A percentile compares a stretch with the other conserved stretches of the same genome.
Evolutionary conservation across 2,113 vertebrate genomes (phyloP).

Genomic region (Dicerorhinus sumatrensis): DNA sequence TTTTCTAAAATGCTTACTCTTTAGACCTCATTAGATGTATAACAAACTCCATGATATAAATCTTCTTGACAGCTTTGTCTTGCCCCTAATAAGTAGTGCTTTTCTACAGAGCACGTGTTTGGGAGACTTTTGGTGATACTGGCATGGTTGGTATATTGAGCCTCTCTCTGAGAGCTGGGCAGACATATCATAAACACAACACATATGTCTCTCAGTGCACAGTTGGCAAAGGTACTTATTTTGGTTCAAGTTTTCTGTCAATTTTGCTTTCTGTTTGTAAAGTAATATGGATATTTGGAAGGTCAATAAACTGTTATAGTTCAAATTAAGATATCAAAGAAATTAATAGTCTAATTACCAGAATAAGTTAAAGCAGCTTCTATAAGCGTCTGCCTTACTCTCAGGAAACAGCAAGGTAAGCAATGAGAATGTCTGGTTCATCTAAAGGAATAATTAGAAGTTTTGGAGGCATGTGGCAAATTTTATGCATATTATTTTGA

Average conservation of each 20-base stretch:
- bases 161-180: not conserved
- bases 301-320: not conserved
- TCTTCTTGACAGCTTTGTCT: constrained; percentile 44
- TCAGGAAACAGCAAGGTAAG: not conserved
- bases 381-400: not conserved
- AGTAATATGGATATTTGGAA: not conserved
- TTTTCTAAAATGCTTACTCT: constrained; percentile 39
- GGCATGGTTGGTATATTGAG: not conserved
- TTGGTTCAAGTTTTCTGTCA: constrained; percentile 37
- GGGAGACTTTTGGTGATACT: not conserved
- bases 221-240: not conserved
- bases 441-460: not conserved
- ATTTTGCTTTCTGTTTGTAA: constrained; percentile 15
- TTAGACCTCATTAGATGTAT: not conserved
- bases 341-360: not conserved
- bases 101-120: not conserved
- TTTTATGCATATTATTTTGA: constrained; percentile 10
- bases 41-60: constrained; percentile 29
- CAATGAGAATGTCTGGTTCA: not conserved
- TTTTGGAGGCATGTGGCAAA: not conserved
- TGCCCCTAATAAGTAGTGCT: not conserved
- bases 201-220: not conserved
- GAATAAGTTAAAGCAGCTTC: constrained; percentile 23
- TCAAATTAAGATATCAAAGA: constrained; percentile 9
- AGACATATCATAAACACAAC: not conserved